Evolutionary conservation across 2,888 invertebrate species (phyloP).

Genomic region (Tetragonisca angustula): DNA sequence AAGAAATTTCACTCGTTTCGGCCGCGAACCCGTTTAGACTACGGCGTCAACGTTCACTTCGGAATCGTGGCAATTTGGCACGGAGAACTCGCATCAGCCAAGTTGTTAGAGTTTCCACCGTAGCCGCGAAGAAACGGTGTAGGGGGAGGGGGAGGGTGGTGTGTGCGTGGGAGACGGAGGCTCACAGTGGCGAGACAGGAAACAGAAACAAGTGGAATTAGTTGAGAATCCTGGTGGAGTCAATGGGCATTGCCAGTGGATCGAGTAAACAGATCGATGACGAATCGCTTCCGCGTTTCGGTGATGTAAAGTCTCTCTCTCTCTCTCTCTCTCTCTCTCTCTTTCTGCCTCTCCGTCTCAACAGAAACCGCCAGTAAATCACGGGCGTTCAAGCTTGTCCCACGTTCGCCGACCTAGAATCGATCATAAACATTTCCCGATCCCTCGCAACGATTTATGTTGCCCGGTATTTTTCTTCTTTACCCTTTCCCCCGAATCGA

Average conservation of each 20-base stretch:
- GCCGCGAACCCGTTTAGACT: background rate
- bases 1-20: constrained; percentile 29
- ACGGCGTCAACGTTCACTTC: constrained; percentile 7
- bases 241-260: constrained; percentile 19
- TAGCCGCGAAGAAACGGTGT: constrained; percentile 28
- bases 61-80: constrained; percentile 64
- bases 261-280: constrained; percentile 65
- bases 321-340: no score
- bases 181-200: constrained; percentile 10
- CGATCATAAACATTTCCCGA: constrained; percentile 37
- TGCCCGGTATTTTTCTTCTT: background rate
- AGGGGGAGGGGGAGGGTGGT: background rate
- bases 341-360: no score
- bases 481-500: background rate
- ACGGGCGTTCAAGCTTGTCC: constrained; percentile 27
- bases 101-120: constrained; percentile 52
- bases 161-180: no score
- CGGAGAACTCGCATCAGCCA: constrained; percentile 58
- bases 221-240: constrained; percentile 19
- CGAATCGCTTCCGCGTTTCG: constrained; percentile 29
- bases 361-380: constrained; percentile 43
- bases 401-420: constrained; percentile 2
- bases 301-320: constrained; percentile 37
- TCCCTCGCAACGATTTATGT: background rate
- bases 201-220: constrained; percentile 56